Base-by-base conservation (phyloP, 2,888 invertebrate genomes). In the Meteorus colon region DNA sequence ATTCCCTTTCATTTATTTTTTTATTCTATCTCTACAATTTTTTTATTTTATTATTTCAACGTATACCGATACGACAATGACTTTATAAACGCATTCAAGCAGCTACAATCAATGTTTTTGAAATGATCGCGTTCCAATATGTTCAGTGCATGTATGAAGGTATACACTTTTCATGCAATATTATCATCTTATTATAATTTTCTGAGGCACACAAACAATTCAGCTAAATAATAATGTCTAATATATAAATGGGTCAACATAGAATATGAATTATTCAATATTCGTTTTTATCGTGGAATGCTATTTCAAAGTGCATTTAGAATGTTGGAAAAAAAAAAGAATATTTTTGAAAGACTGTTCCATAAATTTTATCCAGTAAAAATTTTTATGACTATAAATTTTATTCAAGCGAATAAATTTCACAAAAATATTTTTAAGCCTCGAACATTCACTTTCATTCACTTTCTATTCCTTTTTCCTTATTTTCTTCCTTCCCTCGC, bases 201-300 rank as follows among this genome's bases (percentile, higher is more conserved):
- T 16, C 34, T 59, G 14, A 55, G n/a, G 34, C 55, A 8, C 8
- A 19, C 19, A 71, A 71, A 41, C n/a, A 37, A 14, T 29, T 37
- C 37, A 60, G 24, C 24, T 16, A 45, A 71, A 60, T 71, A 41
- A 24, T 60, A 71, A 71, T 27, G 41, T 60, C 62, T 41, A 71
- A 65, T 65, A n/a, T 71, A 62, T 71, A 71, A 71, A 71, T 71
- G 60, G 29, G 29, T 34, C 29, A 70, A 37, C 51, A 27, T 24
- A 37, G 8, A 31, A 31, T 31, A 70, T 71, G 71, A 71, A 71
- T 71, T 41, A 71, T 71, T 71, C 71, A 71, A 62, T 60, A 29
- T 60, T 62, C 29, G 24, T 60, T 71, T 62, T 55, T 55, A 55
- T 55, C 55, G 19, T 24, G n/a, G 10, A 55, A 12, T 19, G 19